A percentile compares a stretch with the other conserved stretches of the same genome.
These are phyloP conservation scores for Cheirogaleus major DNA, from an alignment of 2,797 vertebrate genomes.

Conservation along the genomic window DNA sequence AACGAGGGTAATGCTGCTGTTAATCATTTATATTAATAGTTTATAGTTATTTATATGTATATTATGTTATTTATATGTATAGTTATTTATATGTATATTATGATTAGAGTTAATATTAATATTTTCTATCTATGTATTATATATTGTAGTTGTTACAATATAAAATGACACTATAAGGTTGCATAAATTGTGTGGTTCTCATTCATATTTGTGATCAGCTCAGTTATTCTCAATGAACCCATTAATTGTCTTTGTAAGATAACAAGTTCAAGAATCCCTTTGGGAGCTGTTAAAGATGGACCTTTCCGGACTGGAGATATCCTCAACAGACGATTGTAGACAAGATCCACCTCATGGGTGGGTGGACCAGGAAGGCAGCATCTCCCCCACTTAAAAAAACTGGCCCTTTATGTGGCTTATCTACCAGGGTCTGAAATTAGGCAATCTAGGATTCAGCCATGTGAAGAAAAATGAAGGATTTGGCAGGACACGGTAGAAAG, in stretches of 20 bases:
- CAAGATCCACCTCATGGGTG: not conserved
- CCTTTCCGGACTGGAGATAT: not conserved
- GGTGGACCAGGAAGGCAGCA: not conserved
- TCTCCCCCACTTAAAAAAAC: not conserved
- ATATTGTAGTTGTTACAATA: not conserved
- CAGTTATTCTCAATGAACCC: not conserved
- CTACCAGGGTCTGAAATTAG: not conserved
- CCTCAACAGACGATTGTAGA: not conserved
- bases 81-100: not conserved
- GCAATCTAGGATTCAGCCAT: not conserved
- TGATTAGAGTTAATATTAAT: not conserved
- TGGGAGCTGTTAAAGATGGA: not conserved
- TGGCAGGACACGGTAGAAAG: not conserved
- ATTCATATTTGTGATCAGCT: not conserved
- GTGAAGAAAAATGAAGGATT: not conserved
- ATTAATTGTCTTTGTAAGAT: not conserved
- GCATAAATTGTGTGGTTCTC: not conserved
- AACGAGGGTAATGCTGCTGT: not conserved
- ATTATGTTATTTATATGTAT: not conserved
- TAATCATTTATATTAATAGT: not conserved
- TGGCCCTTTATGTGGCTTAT: not conserved
- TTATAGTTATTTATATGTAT: not conserved
- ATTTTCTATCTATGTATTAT: not conserved
- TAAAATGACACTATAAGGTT: not conserved
- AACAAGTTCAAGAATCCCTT: not conserved